phyloP scores from a whole-genome alignment of 2,797 vertebrate species.

The Anguilla obscura region DNA sequence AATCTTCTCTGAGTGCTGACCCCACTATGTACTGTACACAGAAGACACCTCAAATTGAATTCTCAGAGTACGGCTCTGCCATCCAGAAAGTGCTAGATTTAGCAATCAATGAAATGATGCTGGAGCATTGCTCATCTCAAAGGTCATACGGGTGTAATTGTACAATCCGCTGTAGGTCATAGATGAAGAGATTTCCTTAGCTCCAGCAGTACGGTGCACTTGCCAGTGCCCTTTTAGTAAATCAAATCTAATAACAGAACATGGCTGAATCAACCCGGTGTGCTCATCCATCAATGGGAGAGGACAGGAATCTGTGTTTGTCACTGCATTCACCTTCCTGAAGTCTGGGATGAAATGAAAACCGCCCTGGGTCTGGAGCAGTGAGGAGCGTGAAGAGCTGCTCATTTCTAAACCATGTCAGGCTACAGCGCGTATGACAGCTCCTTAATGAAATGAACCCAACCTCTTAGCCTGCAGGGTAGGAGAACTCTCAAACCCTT shows the following conservation, averaged over 20 bases:
- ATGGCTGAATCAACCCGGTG: background rate
- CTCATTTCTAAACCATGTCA: background rate
- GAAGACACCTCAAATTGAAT: background rate
- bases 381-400: background rate
- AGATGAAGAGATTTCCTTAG: constrained; percentile 8
- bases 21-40: constrained; percentile 3
- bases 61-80: background rate
- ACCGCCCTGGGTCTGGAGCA: background rate
- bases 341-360: background rate
- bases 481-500: background rate
- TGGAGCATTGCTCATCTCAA: constrained; percentile 4
- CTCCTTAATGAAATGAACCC: background rate
- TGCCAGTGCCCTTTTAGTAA: constrained; percentile 12
- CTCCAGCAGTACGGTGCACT: background rate
- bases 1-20: background rate
- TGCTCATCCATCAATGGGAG: background rate
- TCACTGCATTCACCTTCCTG: background rate
- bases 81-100: background rate
- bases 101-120: constrained; percentile 1
- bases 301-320: background rate
- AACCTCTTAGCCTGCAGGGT: background rate
- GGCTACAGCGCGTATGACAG: background rate
- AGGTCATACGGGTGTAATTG: background rate
- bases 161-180: background rate
- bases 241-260: constrained; percentile 16